phyloP scores from a whole-genome alignment of 1,140 invertebrate genomes.

The Phymorhynchus buccinoides region DNA sequence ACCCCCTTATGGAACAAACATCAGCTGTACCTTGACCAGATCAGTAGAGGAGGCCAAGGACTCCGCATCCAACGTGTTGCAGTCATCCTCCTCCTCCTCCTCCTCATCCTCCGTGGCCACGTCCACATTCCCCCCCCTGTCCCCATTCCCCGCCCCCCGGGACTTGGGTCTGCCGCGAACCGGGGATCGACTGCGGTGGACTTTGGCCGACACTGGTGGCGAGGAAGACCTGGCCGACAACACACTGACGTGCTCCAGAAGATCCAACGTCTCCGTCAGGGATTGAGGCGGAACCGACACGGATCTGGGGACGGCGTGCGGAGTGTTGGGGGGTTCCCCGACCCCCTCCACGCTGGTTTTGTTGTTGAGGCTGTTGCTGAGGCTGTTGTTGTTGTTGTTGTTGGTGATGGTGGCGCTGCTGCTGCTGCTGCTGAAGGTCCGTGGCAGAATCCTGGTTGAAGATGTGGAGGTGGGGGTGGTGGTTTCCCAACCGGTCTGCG shows the following conservation, averaged over 20 bases:
- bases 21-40: constrained; percentile 22
- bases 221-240: background rate
- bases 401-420: background rate
- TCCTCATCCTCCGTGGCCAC: constrained; percentile 7
- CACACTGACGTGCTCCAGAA: background rate
- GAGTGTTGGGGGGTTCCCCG: background rate
- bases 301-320: background rate
- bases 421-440: background rate
- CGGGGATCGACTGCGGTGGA: constrained; percentile 16
- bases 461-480: too few species aligned
- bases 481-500: background rate
- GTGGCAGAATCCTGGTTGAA: background rate
- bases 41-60: constrained; percentile 33
- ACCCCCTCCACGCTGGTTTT: constrained; percentile 11
- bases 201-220: background rate
- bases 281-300: too few species aligned
- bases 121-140: background rate
- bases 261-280: constrained; percentile 8
- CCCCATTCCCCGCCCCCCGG: background rate
- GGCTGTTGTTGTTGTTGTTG: background rate
- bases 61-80: constrained; percentile 27
- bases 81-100: constrained; percentile 3
- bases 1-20: background rate
- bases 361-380: background rate
- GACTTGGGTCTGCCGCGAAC: constrained; percentile 19